These are phyloP conservation scores for Diarsia brunnea DNA, from an alignment of 2,888 invertebrate species.

Conservation along the genomic window DNA sequence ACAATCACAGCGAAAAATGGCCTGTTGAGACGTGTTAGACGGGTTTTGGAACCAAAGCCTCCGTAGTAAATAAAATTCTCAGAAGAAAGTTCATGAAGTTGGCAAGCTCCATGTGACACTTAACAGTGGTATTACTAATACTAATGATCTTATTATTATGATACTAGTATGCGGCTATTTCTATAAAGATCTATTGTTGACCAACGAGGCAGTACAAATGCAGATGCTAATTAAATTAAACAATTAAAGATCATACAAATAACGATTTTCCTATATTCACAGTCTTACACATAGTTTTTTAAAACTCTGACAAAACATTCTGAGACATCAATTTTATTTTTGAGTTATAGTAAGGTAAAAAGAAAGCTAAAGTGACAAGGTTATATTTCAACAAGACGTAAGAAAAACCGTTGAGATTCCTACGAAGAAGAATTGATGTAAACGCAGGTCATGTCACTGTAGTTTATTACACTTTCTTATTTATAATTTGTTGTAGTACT, in stretches of 20 bases:
- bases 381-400: too few relatives aligned
- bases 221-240: too few relatives aligned
- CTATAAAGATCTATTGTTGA: neutral
- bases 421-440: neutral
- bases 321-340: too few relatives aligned
- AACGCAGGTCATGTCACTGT: neutral
- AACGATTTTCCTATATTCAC: too few relatives aligned
- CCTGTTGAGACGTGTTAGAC: neutral
- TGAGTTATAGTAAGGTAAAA: neutral
- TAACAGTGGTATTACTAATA: neutral
- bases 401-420: neutral
- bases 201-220: too few relatives aligned
- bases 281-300: too few relatives aligned
- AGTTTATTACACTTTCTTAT: neutral
- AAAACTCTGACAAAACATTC: too few relatives aligned
- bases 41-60: neutral
- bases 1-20: neutral
- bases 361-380: neutral
- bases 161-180: neutral
- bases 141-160: neutral
- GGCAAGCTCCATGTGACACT: neutral
- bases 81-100: neutral
- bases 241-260: too few relatives aligned
- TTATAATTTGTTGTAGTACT: constrained; percentile 68
- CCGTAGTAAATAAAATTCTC: neutral